Base-by-base conservation (phyloP, 2,888 invertebrate genomes). In the Rutpela maculata region DNA sequence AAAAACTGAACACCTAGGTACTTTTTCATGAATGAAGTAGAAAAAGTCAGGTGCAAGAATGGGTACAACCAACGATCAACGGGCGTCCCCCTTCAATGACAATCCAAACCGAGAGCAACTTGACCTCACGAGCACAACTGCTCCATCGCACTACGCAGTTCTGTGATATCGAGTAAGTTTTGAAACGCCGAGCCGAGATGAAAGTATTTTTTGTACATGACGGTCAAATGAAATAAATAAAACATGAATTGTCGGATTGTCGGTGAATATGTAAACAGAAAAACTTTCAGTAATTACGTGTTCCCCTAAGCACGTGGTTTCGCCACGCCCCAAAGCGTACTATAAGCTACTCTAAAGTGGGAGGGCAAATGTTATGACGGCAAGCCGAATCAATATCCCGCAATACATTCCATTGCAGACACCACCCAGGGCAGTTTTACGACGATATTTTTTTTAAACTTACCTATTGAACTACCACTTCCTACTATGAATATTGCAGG, bases 271-370 rank as follows among this genome's bases (percentile, higher is more conserved):
- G 26, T 60, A 70, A 70, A 56, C 22, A 70, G 12, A 70, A 60
- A 70, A 60, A 38, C 43, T 22, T 74, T 57, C 19, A 74, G 35
- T 66, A 59, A 71, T 50, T 77, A 71, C 56, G 74, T 75, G 70
- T 69, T 76, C 60, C 67, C 70, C 72, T 76, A 80, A 84, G 84
- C 86, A 87, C 86, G 86, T 87, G 86, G 83, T 84, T 77, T 84
- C 80, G 83, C 86, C 87, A 87, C 87, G 87, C 87, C 87, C 85
- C 86, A 80, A 84, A 85, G 81, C 84, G 85, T 87, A 87, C 86
- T 86, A 86, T 83, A 85, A 81, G 80, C 71, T 84, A 84, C 82
- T 82, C 81, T 78, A 80, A 83, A 83, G 86, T 84, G 85, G 86
- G 84, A 84, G 83, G 80, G 85, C 84, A 82, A 84, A 81, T 87